These are phyloP conservation scores for Caenorhabditis inopinata DNA, from an alignment of 1,140 invertebrate species.

Conservation along the genomic window DNA sequence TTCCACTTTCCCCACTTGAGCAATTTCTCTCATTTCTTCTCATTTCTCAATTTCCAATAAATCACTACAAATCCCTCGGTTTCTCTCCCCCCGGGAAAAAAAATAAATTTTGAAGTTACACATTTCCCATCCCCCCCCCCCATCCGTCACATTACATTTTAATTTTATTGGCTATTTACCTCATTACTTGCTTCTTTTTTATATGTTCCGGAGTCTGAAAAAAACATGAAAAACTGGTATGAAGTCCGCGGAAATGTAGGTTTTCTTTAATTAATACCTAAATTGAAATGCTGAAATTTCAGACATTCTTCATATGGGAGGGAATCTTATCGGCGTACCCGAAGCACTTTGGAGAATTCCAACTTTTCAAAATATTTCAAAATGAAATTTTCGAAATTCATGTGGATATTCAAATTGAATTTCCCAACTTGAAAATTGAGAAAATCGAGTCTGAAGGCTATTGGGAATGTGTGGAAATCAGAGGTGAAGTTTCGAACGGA, in stretches of 20 bases:
- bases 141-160: no score
- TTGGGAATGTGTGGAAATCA: conserved; percentile 10
- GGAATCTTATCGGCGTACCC: not conserved
- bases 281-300: not conserved
- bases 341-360: not conserved
- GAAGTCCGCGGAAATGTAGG: not conserved
- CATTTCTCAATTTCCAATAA: no score
- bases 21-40: no score
- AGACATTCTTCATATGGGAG: conserved; percentile 1
- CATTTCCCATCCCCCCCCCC: no score
- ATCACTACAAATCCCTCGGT: no score
- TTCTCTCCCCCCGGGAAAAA: no score
- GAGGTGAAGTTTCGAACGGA: not conserved
- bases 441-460: not conserved
- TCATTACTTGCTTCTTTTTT: no score
- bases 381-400: conserved; percentile 5
- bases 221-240: not conserved
- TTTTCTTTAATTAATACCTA: not conserved
- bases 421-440: not conserved
- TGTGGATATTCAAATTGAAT: not conserved
- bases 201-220: no score
- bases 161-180: no score
- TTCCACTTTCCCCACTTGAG: no score
- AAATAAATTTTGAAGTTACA: no score
- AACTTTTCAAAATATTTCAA: conserved; percentile 5